Conservation (phyloP, 2,113 vertebrate genomes). For the Eptesicus fuscus region DNA sequence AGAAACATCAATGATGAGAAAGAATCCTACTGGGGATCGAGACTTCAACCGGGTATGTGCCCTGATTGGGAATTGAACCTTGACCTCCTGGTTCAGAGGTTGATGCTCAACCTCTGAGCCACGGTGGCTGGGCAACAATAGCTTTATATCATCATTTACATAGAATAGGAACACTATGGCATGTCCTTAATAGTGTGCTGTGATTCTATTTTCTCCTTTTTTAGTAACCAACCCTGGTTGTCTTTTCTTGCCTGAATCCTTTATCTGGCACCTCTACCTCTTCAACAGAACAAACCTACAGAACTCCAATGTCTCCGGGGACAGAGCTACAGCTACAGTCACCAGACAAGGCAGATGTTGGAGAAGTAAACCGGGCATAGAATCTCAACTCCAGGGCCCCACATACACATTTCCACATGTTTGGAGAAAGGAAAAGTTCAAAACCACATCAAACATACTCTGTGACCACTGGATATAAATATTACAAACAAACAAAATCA, state of each 20-base stretch:
- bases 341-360: constrained; percentile 47
- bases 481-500: constrained; percentile 81
- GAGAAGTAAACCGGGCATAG: constrained; percentile 20
- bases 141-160: neutral
- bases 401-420: constrained; percentile 51
- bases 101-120: too few species aligned
- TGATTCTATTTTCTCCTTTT: neutral
- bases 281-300: neutral
- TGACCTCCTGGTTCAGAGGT: too few species aligned
- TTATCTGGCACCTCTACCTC: neutral
- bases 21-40: too few species aligned
- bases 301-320: neutral
- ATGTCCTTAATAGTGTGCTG: accelerated
- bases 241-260: neutral
- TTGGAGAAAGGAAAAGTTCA: constrained; percentile 65
- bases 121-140: too few species aligned
- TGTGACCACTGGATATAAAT: constrained; percentile 56
- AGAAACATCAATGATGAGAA: too few species aligned
- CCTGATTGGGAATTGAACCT: too few species aligned
- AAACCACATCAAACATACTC: constrained; percentile 78
- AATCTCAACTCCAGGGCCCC: constrained; percentile 41
- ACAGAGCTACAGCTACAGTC: neutral
- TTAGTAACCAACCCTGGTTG: neutral
- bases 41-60: too few species aligned
- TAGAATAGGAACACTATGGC: neutral